Base-by-base conservation (phyloP, 2,797 vertebrate species). In the Capromys pilorides region DNA sequence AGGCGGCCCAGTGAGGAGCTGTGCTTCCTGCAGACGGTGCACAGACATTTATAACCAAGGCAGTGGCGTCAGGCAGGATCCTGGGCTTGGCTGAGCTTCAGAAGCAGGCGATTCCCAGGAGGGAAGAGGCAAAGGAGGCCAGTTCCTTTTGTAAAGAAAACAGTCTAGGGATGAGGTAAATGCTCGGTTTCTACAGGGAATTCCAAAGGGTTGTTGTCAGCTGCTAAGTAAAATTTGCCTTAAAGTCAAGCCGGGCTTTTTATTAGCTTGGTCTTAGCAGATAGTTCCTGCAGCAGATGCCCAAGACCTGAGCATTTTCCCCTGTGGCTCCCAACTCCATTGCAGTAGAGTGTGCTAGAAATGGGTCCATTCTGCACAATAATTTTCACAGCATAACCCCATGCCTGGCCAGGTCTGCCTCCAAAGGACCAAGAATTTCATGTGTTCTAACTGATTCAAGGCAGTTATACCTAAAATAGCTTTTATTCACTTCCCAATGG, bases 31-130 rank as follows among this genome's bases (percentile, higher is more conserved):
- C 19, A 49, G 73, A 62, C 26, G 5, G 2, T 18, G 9, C 4
- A 1, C 78, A 81, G 59, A 49, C 5, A 1, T 71, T 66, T 77
- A 12, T 24, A 7, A 4, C 19, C 1, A 36, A 22, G 18, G 69
- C 54, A 0, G 8, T 69, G 87, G 59, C 33, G 0, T 51, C 66
- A 57, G 66, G 24, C 61, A 36, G 77, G 82, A 83, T 66, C n/a
- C 57, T 21, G 51, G 91, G 61, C 54, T 22, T 64, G 66, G 71
- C 91, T 67, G 10, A 1, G 26, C 3, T 62, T 94, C 77, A n/a
- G n/a, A 86, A 96, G 24, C 22, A 49, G 64, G 51, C 45, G 26
- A 19, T 36, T 91, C 69, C 86, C 91, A 66, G 69, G 36, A 94
- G 36, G 77, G 75, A 86, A 21, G 0, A 0, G 39, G 28, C 69